Evolutionary conservation across 2,113 vertebrate genomes (phyloP).

Genomic region (Clarias gariepinus): DNA sequence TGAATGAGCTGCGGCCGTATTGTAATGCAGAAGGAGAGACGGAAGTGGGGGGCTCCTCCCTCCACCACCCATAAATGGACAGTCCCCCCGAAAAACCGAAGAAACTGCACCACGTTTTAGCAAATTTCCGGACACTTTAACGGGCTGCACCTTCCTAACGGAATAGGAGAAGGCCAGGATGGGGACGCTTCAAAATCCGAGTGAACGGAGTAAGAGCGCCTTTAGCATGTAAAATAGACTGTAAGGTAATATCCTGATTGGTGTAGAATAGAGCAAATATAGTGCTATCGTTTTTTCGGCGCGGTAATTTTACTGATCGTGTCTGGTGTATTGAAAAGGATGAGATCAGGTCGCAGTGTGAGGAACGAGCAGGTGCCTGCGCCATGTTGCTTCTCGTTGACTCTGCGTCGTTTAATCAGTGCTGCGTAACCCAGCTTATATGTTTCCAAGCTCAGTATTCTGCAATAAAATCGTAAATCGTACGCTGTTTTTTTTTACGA

Average conservation of each 20-base stretch:
- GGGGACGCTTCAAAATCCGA: slow-evolving; percentile 5
- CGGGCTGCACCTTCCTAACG: slow-evolving; percentile 10
- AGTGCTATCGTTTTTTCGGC: neutral
- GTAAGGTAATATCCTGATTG: too few species aligned
- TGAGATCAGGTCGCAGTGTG: slow-evolving; percentile 3
- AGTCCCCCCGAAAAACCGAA: neutral
- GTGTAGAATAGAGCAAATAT: neutral
- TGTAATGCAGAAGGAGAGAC: slow-evolving; percentile 70
- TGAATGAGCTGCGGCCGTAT: slow-evolving; percentile 73
- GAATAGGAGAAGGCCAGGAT: slow-evolving; percentile 36
- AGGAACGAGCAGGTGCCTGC: slow-evolving; percentile 43
- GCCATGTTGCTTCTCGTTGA: slow-evolving; percentile 32
- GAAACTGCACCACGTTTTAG: slow-evolving; percentile 29
- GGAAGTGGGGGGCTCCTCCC: slow-evolving; percentile 60
- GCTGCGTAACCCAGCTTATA: neutral
- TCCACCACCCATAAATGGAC: slow-evolving; percentile 64
- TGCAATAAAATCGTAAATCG: neutral
- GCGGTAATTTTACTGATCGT: neutral
- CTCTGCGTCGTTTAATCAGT: slow-evolving; percentile 33
- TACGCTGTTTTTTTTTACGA: too few species aligned
- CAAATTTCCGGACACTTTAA: slow-evolving; percentile 26
- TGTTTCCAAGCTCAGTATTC: neutral
- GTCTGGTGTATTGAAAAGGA: neutral
- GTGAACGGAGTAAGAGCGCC: neutral
- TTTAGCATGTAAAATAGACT: neutral